Evolutionary conservation across 2,113 vertebrate genomes (phyloP), one percentile per base, ranked within the genome.

Genomic region (Pungitius pungitius): DNA sequence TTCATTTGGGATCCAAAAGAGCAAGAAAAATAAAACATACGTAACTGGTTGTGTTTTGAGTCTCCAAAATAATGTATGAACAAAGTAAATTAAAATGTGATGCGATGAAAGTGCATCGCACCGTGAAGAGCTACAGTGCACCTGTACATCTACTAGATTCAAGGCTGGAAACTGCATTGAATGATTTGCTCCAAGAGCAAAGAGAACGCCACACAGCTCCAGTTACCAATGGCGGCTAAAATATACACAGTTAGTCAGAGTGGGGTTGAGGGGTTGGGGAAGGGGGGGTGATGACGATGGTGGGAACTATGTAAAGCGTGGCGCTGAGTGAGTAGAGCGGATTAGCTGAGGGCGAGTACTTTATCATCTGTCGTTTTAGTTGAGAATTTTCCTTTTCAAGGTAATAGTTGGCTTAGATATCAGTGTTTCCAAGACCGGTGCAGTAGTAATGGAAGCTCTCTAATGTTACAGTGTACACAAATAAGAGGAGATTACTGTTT

Each of bases 221-320:
- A 40, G 70, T 84, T 85, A 65, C 83, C 8, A n/a, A 42, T 20
- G 8, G 22, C 40, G 49, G 82, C 76, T 85, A 83, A 61, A 81
- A 81, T 85, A 82, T 82, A 88, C 66, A 35, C 73, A 70, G 68
- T 58, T 63, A 70, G 30, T 74, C 51, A 27, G 56, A 68, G 67
- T 24, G 24, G 22, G 13, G 39, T 56, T 62, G 39, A 68, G 47
- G 70, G 22, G 70, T 30, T 30, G 14, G 56, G 68, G 10, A 35
- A 20, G 43, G 2, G 1, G 3, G 26, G 5, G 40, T 51, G 52
- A 55, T n/a, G n/a, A n/a, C n/a, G n/a, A n/a, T 30, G 43, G n/a
- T 1, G 20, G 69, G 35, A 35, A 17, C 45, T 42, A 57, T 59
- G 40, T 40, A 27, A 37, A 59, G 40, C 17, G 40, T 45, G 40